Evolutionary conservation across 2,888 invertebrate genomes (phyloP).

Genomic region (Holacanthella duospinosa): DNA sequence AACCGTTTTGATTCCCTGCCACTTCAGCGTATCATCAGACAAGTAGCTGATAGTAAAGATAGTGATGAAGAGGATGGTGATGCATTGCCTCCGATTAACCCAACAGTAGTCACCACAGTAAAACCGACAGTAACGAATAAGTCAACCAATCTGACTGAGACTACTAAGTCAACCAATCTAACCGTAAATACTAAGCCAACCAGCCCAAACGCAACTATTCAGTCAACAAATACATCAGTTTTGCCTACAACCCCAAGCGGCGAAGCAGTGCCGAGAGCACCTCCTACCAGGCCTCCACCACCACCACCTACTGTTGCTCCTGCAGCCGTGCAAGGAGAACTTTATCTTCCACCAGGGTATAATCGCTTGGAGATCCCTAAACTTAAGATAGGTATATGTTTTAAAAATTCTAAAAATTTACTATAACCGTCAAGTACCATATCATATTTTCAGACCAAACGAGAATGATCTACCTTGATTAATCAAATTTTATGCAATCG

Average conservation of each 20-base stretch:
- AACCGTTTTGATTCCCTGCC: neutral
- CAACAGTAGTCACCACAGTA: neutral
- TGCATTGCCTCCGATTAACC: neutral
- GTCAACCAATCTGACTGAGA: too few species aligned
- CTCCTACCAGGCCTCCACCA: slow-evolving; percentile 4
- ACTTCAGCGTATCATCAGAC: neutral
- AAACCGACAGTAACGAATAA: too few species aligned
- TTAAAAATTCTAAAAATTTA: too few species aligned
- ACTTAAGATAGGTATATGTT: slow-evolving; percentile 16
- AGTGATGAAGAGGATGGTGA: neutral
- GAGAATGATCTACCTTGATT: too few species aligned
- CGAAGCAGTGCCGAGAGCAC: neutral
- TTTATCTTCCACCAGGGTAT: slow-evolving; percentile 25
- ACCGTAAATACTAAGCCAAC: too few species aligned
- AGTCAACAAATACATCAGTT: neutral
- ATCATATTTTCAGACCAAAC: too few species aligned
- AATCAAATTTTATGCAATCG: neutral
- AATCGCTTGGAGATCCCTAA: slow-evolving; percentile 30
- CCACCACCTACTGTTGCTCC: slow-evolving; percentile 13
- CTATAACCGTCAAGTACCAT: too few species aligned
- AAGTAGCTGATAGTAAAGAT: neutral
- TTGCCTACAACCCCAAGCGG: neutral
- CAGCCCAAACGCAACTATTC: neutral
- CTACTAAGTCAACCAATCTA: too few species aligned
- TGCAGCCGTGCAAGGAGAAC: slow-evolving; percentile 23